These are phyloP conservation scores for Branchellion lobata DNA, from an alignment of 2,888 invertebrate species.

Conservation along the genomic window DNA sequence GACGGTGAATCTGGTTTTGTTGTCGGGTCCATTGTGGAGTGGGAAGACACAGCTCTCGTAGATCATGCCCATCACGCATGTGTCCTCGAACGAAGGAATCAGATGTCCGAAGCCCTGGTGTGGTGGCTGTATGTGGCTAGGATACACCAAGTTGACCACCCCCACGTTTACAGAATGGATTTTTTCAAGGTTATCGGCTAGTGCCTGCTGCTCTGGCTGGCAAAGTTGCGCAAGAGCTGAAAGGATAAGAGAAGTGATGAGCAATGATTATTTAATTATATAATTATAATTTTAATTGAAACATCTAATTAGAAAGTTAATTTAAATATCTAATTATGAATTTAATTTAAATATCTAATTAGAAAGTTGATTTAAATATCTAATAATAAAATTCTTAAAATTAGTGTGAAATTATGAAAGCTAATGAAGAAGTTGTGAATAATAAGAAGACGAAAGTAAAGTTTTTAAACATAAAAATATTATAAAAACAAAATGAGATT, in stretches of 20 bases:
- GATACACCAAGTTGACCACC: conserved; percentile 81
- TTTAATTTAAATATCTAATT: no score
- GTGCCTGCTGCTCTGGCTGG: conserved; percentile 54
- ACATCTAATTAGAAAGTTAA: background rate
- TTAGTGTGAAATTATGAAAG: conserved; percentile 20
- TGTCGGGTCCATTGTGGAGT: conserved; percentile 58
- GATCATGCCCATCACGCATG: conserved; percentile 65
- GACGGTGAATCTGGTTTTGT: conserved; percentile 46
- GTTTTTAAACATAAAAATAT: no score
- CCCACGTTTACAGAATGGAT: conserved; percentile 80
- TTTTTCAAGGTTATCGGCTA: conserved; percentile 68
- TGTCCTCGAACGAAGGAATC: conserved; percentile 77
- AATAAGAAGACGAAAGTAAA: background rate
- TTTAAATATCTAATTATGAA: no score
- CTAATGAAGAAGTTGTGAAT: background rate
- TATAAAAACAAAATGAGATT: no score
- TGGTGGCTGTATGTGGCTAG: conserved; percentile 66
- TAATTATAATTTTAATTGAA: no score
- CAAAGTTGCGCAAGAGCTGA: conserved; percentile 55
- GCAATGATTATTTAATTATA: no score
- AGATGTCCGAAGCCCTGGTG: conserved; percentile 82
- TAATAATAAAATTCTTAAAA: no score
- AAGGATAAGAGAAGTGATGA: background rate
- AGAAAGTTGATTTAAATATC: background rate
- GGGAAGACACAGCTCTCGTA: conserved; percentile 87